phyloP scores from a whole-genome alignment of 1,140 invertebrate species.

The Lepidurus couesii region DNA sequence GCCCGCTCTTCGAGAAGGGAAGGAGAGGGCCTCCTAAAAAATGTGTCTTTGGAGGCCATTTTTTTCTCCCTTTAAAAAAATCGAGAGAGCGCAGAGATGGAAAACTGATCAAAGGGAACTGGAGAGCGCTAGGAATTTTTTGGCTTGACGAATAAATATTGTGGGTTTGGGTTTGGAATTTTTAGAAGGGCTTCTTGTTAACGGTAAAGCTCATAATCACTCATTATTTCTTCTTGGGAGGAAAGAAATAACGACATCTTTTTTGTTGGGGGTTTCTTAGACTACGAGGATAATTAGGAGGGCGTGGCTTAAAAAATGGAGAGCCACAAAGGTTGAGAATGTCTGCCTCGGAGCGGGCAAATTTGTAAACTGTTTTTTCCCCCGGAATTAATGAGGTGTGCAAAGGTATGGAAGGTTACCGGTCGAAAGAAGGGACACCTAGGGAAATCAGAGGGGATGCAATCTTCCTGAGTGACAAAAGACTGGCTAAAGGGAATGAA shows the following conservation, averaged over 20 bases:
- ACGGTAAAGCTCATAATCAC: too few relatives aligned
- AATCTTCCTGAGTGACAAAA: constrained; percentile 16
- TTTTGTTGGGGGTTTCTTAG: background rate
- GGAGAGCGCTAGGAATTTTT: too few relatives aligned
- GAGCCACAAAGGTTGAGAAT: background rate
- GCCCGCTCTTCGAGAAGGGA: background rate
- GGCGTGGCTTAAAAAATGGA: background rate
- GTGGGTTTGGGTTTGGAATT: too few relatives aligned
- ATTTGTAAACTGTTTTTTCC: background rate
- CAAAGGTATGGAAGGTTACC: background rate
- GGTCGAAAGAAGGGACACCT: constrained; percentile 4
- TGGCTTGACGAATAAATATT: too few relatives aligned
- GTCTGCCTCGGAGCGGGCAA: background rate
- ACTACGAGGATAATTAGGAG: background rate
- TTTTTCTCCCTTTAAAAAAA: background rate
- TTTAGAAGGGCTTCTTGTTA: too few relatives aligned
- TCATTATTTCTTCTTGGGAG: too few relatives aligned
- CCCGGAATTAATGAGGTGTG: background rate
- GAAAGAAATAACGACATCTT: too few relatives aligned
- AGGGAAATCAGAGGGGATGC: constrained; percentile 21
- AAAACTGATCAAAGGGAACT: background rate
- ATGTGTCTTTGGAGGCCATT: background rate
- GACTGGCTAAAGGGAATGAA: background rate
- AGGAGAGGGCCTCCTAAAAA: background rate
- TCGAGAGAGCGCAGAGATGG: background rate